Evolutionary conservation across 2,113 vertebrate genomes (phyloP), one percentile per base, ranked within the genome.

Genomic region (Neolamprologus hecqui): DNA sequence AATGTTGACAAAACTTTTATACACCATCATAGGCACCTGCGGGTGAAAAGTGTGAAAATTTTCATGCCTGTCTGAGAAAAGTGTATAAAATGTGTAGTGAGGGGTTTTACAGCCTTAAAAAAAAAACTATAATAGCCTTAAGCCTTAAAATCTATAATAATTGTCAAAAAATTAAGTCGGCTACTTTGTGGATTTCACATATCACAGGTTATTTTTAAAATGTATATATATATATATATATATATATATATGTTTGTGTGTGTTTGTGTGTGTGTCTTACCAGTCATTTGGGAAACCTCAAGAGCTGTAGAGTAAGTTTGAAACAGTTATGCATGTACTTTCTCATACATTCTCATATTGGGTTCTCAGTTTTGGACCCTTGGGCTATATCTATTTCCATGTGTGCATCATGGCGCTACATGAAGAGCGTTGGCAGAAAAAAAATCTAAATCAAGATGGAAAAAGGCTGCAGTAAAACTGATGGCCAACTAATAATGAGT

Each of bases 171-270:
- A 47, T 47, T 7, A 47, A 47, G 45, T 47, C 0, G 45, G 14
- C 45, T 47, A 47, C 45, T 17, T 47, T 17, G 7, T 4, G 1
- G 45, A 15, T 47, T 47, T 17, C 45, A 47, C 45, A 15, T 15
- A 47, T 42, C 40, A 5, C 40, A 42, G 40, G 40, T 42, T 42
- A 42, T 42, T 42, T 42, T 42, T 42, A 42, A 3, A 42, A 5
- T 5, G 5, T 15, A 15, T 6, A 4, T 15, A 2, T 15, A 0
- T 14, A 1, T 6, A 0, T 31, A 4, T 26, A 26, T 26, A 4
- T 15, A 2, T 15, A 0, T 14, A 1, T 6, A 0, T 31, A 4
- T 26, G n/a, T n/a, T n/a, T n/a, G n/a, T n/a, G n/a, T n/a, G 4
- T 26, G 31, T 35, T 0, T 54, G 21, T 55, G 53, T 65, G 10